phyloP scores from a whole-genome alignment of 2,888 invertebrate species.

The Galerucella pusilla region DNA sequence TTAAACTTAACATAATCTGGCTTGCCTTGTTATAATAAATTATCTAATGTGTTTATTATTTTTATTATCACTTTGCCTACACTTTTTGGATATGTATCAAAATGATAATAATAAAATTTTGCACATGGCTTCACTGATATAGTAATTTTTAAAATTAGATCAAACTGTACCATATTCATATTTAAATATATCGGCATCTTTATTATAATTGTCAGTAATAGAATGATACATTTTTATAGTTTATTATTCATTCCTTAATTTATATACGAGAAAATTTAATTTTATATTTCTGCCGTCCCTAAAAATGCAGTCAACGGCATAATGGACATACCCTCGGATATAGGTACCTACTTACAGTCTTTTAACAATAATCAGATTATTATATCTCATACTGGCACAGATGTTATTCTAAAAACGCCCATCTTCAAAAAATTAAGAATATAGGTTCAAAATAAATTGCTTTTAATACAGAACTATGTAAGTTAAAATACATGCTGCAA shows the following conservation, averaged over 20 bases:
- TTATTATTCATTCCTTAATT: not conserved
- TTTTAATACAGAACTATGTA: not conserved
- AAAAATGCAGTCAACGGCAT: too few species aligned
- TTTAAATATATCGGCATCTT: not conserved
- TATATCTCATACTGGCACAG: too few species aligned
- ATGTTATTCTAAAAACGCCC: too few species aligned
- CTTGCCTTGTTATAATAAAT: not conserved
- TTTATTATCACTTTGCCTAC: not conserved
- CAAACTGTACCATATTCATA: not conserved
- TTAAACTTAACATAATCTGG: not conserved
- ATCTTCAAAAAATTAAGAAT: too few species aligned
- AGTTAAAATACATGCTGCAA: not conserved
- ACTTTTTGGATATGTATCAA: conserved; percentile 1
- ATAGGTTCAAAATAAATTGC: too few species aligned
- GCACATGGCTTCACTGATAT: not conserved
- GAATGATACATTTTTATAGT: not conserved
- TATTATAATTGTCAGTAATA: not conserved
- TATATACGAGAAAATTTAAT: too few species aligned
- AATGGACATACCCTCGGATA: too few species aligned
- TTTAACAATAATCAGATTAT: too few species aligned
- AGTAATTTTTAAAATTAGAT: conserved; percentile 10
- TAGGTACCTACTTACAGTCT: too few species aligned
- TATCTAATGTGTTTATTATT: conserved; percentile 8
- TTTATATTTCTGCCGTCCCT: too few species aligned
- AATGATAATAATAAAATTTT: conserved; percentile 5